These are phyloP conservation scores for Theristicus caerulescens DNA, from an alignment of 2,113 vertebrate species.

Conservation along the genomic window DNA sequence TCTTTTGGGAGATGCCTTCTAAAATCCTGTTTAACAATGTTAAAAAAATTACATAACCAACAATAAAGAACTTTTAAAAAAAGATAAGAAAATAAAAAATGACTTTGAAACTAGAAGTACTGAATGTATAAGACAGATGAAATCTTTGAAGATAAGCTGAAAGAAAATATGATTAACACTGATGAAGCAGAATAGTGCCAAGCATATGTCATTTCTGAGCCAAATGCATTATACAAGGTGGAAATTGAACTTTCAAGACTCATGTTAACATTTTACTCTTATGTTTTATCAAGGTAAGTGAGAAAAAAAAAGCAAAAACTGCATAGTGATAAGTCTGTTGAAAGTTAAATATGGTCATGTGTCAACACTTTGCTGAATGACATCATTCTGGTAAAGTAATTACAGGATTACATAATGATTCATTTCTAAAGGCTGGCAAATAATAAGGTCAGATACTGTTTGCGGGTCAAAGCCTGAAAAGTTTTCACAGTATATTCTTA, in stretches of 20 bases:
- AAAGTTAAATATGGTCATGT: constrained; percentile 43
- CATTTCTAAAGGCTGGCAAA: constrained; percentile 34
- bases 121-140: not conserved
- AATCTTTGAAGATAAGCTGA: constrained; percentile 28
- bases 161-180: constrained; percentile 61
- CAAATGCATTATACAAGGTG: constrained; percentile 27
- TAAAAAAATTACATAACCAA: constrained; percentile 24
- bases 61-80: constrained; percentile 33
- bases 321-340: not conserved
- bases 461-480: not conserved
- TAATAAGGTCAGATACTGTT: not conserved
- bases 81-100: constrained; percentile 34
- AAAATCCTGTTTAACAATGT: constrained; percentile 22
- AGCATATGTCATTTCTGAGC: constrained; percentile 43
- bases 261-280: constrained; percentile 52
- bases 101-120: not conserved
- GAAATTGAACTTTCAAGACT: constrained; percentile 59
- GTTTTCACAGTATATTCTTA: not conserved
- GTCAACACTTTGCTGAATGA: constrained; percentile 15
- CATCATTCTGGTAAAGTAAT: constrained; percentile 45
- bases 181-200: constrained; percentile 27
- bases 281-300: constrained; percentile 39
- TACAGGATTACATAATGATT: not conserved
- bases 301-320: not conserved
- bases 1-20: constrained; percentile 33